Conservation (phyloP, 1,140 invertebrate species). For the Drosophila suzukii region DNA sequence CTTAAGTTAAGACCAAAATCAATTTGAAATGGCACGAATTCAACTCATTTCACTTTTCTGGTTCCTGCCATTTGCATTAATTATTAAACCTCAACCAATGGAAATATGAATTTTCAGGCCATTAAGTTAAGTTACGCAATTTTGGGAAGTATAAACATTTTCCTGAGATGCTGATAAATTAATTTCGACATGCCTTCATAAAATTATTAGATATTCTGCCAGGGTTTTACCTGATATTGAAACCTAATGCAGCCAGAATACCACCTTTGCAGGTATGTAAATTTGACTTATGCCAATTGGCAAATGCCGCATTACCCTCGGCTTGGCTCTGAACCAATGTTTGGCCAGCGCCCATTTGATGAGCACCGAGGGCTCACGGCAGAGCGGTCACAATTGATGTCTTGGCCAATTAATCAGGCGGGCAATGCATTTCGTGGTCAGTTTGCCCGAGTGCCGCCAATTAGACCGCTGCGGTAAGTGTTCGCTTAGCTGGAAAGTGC, state of each 20-base stretch:
- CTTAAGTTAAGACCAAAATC: no score
- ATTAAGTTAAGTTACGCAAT: no score
- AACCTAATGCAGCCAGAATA: background rate
- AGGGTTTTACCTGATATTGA: background rate
- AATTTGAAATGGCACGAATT: no score
- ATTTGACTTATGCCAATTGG: background rate
- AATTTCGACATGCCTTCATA: no score
- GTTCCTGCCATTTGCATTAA: no score
- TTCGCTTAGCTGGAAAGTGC: background rate
- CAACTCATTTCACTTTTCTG: no score
- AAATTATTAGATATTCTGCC: no score
- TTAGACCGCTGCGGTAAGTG: conserved; percentile 14
- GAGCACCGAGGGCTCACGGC: background rate
- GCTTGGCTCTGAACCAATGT: conserved; percentile 12
- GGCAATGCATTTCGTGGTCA: conserved; percentile 11
- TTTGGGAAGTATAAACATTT: no score
- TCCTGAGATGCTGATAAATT: no score
- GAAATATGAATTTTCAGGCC: no score
- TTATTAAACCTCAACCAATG: no score
- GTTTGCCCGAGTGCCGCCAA: conserved; percentile 18
- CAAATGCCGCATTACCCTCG: background rate
- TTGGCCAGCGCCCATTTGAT: conserved; percentile 4
- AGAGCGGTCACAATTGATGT: conserved; percentile 19
- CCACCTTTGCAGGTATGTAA: background rate
- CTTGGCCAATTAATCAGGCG: conserved; percentile 31